A percentile compares a stretch with the other conserved stretches of the same genome.
Conservation (phyloP, 2,113 vertebrate species). For the Tylochromis polylepis region DNA sequence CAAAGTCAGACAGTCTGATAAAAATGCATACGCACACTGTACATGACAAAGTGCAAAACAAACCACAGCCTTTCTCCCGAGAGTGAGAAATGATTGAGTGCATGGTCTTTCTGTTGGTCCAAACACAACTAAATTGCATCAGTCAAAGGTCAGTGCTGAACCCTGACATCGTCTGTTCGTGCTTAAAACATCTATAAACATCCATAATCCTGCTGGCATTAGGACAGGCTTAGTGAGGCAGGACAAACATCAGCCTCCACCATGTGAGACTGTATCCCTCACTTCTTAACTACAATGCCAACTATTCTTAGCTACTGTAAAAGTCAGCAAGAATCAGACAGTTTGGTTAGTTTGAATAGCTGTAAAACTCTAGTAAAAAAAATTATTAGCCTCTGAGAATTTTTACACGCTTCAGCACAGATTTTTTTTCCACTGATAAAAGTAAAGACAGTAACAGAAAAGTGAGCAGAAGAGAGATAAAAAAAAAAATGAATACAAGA, state of each 20-base stretch:
- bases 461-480: background rate
- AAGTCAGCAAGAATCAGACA: background rate
- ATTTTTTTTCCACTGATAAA: conserved; percentile 49
- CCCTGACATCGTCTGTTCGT: conserved; percentile 5
- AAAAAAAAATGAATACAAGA: background rate
- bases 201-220: conserved; percentile 14
- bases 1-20: background rate
- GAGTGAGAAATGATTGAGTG: background rate
- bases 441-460: background rate
- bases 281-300: conserved; percentile 13
- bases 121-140: background rate
- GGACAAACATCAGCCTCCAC: background rate
- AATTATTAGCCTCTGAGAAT: conserved; percentile 44
- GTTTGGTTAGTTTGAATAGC: conserved; percentile 12
- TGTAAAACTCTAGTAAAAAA: conserved; percentile 36
- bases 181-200: conserved; percentile 25
- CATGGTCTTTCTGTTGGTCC: background rate
- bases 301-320: background rate
- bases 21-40: background rate
- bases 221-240: conserved; percentile 6
- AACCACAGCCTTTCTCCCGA: background rate
- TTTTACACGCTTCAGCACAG: conserved; percentile 22
- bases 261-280: background rate
- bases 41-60: background rate
- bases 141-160: conserved; percentile 16